phyloP scores from a whole-genome alignment of 2,797 vertebrate genomes.

The Muscicapa comitata region DNA sequence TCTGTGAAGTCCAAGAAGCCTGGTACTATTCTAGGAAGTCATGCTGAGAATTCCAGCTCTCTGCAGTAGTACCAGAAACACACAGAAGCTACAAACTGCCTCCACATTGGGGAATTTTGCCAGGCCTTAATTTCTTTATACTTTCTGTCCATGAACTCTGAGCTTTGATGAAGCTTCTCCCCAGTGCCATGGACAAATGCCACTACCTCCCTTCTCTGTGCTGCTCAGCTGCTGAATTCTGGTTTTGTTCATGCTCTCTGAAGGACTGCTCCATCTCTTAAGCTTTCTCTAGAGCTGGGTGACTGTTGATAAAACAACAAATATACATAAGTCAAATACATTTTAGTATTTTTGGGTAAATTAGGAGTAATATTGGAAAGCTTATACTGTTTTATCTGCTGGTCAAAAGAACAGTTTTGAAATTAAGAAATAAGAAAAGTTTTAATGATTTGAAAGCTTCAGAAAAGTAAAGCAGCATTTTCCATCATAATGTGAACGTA shows the following conservation, averaged over 20 bases:
- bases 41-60: neutral
- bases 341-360: neutral
- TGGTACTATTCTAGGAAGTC: neutral
- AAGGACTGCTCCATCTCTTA: neutral
- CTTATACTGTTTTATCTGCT: neutral
- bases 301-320: neutral
- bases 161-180: neutral
- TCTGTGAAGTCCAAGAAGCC: neutral
- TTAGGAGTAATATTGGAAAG: neutral
- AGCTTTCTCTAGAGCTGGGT: neutral
- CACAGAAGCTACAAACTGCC: neutral
- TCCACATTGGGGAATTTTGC: accelerated
- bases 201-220: neutral
- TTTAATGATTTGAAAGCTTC: neutral
- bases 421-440: neutral
- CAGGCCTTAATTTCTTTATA: neutral
- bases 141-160: neutral
- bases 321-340: accelerated
- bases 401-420: neutral
- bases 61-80: neutral
- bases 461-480: neutral
- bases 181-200: neutral
- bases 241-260: neutral
- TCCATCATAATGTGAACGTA: neutral
- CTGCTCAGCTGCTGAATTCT: neutral